These are phyloP conservation scores for Sepioteuthis lessoniana DNA, from an alignment of 2,888 invertebrate species.

Conservation along the genomic window DNA sequence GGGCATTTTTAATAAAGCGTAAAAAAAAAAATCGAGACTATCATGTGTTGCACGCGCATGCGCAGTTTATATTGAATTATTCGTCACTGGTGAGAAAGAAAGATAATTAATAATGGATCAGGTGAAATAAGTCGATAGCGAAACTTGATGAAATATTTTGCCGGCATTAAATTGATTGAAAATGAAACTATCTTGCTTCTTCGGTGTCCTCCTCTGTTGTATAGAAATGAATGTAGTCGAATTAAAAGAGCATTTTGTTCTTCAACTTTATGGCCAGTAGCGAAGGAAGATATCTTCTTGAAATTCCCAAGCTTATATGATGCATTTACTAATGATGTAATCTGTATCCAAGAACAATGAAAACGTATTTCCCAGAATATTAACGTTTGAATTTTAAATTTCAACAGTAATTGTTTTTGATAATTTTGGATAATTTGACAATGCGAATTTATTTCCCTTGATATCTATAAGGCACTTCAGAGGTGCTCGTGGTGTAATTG, in stretches of 20 bases:
- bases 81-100: background rate
- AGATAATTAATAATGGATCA: slow-evolving; percentile 3
- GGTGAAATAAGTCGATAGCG: slow-evolving; percentile 10
- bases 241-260: background rate
- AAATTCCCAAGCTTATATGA: background rate
- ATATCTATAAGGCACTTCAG: no score
- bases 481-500: no score
- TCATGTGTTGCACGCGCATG: background rate
- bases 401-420: no score
- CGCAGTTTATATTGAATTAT: background rate
- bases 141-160: background rate
- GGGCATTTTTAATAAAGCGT: slow-evolving; percentile 6
- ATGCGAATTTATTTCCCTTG: no score
- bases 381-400: no score
- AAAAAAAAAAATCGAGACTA: background rate
- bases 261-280: background rate
- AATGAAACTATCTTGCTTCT: background rate
- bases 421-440: no score
- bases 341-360: no score
- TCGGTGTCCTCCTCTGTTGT: background rate
- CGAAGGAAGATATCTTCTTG: background rate
- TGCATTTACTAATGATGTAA: background rate
- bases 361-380: no score
- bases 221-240: background rate
- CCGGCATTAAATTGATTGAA: background rate